A percentile compares a stretch with the other conserved stretches of the same genome.
Conservation (phyloP, 2,113 vertebrate species). For the Thunnus thynnus region DNA sequence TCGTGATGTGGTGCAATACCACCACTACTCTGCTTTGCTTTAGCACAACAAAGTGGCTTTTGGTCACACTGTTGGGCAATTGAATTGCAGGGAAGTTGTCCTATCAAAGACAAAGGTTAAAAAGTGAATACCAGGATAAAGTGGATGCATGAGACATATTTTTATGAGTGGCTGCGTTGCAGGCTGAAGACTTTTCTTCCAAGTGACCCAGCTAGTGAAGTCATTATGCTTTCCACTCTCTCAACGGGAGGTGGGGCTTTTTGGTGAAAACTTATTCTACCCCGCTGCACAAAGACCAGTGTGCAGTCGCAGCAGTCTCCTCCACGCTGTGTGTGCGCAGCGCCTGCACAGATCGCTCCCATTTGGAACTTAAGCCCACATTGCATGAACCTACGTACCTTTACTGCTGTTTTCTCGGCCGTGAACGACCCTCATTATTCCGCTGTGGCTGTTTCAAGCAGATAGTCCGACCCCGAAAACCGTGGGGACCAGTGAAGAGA, state of each 20-base stretch:
- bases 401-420: conserved; percentile 23
- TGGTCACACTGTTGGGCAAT: too few relatives aligned
- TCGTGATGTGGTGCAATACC: neutral
- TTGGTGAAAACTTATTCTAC: conserved; percentile 69
- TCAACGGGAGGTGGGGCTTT: conserved; percentile 84
- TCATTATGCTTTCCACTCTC: conserved; percentile 80
- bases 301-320: conserved; percentile 62
- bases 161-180: neutral
- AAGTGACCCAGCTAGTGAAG: conserved; percentile 69
- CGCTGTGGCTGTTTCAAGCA: conserved; percentile 54
- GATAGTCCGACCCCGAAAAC: conserved; percentile 52
- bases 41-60: neutral
- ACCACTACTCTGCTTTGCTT: neutral
- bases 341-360: conserved; percentile 56
- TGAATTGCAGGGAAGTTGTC: neutral
- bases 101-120: neutral
- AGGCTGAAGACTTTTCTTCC: conserved; percentile 43
- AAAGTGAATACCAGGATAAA: neutral
- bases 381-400: conserved; percentile 64
- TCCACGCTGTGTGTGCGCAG: conserved; percentile 66
- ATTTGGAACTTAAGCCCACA: conserved; percentile 47
- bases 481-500: conserved; percentile 64
- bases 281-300: conserved; percentile 74
- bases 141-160: neutral
- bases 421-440: conserved; percentile 26